Conservation (phyloP, 2,888 invertebrate genomes). For the Mimas tiliae region DNA sequence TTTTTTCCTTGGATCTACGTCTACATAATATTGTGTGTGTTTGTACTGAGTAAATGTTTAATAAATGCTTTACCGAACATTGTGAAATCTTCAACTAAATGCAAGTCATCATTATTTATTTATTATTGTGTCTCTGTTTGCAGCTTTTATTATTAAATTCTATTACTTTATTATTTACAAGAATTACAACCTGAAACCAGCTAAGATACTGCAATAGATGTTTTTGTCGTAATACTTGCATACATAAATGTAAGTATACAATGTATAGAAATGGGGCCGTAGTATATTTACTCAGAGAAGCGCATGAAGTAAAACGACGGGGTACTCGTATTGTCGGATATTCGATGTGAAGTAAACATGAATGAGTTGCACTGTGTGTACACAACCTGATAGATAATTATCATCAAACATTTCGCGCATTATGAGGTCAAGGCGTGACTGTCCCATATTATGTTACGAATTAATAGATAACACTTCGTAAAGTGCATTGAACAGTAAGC, state of each 20-base stretch:
- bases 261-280: background rate
- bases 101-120: background rate
- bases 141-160: background rate
- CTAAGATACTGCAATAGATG: no score
- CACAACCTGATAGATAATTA: constrained; percentile 4
- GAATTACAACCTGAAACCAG: no score
- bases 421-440: background rate
- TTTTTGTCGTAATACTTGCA: background rate
- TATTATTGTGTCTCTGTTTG: background rate
- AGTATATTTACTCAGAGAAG: background rate
- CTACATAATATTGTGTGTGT: no score
- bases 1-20: no score
- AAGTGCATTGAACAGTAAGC: background rate
- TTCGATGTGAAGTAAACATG: background rate
- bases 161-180: no score
- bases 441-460: background rate
- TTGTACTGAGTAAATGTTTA: no score
- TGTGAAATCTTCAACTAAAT: background rate
- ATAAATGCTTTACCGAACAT: no score
- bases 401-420: constrained; percentile 2
- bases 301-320: background rate
- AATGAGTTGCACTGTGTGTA: background rate
- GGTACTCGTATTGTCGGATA: background rate
- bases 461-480: constrained; percentile 25
- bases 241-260: background rate